A percentile compares a stretch with the other conserved stretches of the same genome.
These are phyloP conservation scores for Geotrypetes seraphini DNA, from an alignment of 2,797 vertebrate species.

Conservation along the genomic window DNA sequence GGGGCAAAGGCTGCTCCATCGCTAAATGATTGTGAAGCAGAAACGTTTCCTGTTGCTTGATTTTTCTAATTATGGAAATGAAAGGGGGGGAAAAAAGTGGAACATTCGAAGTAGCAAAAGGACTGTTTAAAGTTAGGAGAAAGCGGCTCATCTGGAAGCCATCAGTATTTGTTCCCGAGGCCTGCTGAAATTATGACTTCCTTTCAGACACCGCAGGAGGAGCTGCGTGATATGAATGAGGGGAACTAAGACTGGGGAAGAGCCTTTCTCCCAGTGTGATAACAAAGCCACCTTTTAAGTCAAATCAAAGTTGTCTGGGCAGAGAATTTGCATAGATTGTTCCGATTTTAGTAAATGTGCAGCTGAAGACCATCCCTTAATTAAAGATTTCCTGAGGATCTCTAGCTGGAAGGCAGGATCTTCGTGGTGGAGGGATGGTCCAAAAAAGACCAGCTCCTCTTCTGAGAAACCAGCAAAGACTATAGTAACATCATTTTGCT, in stretches of 20 bases:
- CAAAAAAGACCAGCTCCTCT: too few species aligned
- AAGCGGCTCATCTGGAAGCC: conserved; percentile 55
- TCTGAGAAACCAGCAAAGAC: too few species aligned
- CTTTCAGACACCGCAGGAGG: conserved; percentile 1
- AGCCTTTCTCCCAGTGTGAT: too few species aligned
- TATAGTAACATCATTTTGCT: too few species aligned
- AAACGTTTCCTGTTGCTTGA: conserved; percentile 34
- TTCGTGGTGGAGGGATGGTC: too few species aligned
- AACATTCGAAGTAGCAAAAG: conserved; percentile 46
- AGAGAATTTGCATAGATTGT: too few species aligned
- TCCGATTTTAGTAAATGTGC: too few species aligned
- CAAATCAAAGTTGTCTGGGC: too few species aligned
- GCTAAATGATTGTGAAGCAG: conserved; percentile 7
- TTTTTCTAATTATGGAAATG: conserved; percentile 41
- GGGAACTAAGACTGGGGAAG: conserved; percentile 7
- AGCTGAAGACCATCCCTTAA: too few species aligned
- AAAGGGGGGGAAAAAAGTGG: conserved; percentile 33
- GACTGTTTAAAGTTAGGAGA: conserved; percentile 47
- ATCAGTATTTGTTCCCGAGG: conserved; percentile 40
- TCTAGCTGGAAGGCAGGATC: too few species aligned
- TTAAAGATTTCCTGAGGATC: too few species aligned
- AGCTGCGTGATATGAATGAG: conserved; percentile 9
- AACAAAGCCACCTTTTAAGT: too few species aligned
- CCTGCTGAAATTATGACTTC: conserved; percentile 27
- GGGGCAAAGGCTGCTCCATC: conserved; percentile 5